Evolutionary conservation across 2,888 invertebrate genomes (phyloP).

Genomic region (Parascotia fuliginaria): DNA sequence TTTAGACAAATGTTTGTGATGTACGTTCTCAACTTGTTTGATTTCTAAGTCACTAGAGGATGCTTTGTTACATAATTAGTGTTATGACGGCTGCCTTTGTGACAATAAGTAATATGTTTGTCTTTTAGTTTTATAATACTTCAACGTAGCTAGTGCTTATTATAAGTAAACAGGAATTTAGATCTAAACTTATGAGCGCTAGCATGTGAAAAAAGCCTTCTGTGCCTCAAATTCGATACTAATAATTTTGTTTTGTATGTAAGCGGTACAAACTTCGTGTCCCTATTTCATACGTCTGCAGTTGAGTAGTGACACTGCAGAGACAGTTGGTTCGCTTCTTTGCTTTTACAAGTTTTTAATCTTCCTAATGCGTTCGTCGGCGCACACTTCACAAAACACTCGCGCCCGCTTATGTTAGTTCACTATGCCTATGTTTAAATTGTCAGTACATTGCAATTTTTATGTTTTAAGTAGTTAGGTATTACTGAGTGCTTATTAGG

Average conservation of each 20-base stretch:
- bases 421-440: constrained; percentile 57
- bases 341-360: constrained; percentile 82
- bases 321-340: constrained; percentile 64
- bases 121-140: no score
- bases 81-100: no score
- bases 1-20: no score
- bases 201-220: no score
- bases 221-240: background rate
- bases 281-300: constrained; percentile 37
- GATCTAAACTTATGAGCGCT: no score
- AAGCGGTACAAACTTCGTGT: constrained; percentile 15
- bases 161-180: no score
- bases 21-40: no score
- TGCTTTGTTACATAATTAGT: no score
- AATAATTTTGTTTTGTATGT: constrained; percentile 1
- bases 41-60: no score
- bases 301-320: constrained; percentile 41
- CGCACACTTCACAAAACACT: constrained; percentile 68
- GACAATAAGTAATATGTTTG: no score
- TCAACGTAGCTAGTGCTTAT: no score
- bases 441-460: constrained; percentile 29
- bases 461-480: background rate
- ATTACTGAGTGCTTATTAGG: constrained; percentile 9
- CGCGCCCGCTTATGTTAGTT: constrained; percentile 58
- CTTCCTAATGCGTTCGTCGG: constrained; percentile 79